Conservation (phyloP, 2,113 vertebrate genomes). For the Scopus umbretta region DNA sequence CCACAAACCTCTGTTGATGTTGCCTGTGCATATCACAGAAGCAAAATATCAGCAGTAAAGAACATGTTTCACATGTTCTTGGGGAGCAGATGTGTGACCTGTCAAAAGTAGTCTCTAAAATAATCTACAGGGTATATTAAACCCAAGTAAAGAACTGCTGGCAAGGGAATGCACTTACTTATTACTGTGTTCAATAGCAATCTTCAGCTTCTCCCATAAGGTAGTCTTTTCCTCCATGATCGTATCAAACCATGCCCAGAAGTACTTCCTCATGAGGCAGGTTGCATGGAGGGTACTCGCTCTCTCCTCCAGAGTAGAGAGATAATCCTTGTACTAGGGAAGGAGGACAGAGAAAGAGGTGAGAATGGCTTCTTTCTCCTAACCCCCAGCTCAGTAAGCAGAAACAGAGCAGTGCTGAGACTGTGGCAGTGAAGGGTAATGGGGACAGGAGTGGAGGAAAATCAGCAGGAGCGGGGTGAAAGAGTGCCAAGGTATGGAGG, state of each 20-base stretch:
- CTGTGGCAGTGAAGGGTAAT: not conserved
- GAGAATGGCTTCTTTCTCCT: not conserved
- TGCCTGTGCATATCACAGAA: not conserved
- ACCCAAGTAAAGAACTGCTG: not conserved
- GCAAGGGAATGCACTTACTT: slow-evolving; percentile 69
- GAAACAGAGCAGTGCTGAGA: not conserved
- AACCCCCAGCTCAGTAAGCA: not conserved
- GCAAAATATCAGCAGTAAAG: not conserved
- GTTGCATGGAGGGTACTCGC: slow-evolving; percentile 39
- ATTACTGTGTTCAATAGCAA: slow-evolving; percentile 74
- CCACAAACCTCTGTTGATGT: not conserved
- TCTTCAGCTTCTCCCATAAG: slow-evolving; percentile 64
- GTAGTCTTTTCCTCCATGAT: slow-evolving; percentile 63
- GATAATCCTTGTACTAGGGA: slow-evolving; percentile 65
- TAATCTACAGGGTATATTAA: not conserved
- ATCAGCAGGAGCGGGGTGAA: not conserved
- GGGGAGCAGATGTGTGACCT: not conserved
- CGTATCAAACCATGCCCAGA: slow-evolving; percentile 74
- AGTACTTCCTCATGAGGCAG: slow-evolving; percentile 72
- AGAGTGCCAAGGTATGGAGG: not conserved
- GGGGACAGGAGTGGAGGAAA: not conserved
- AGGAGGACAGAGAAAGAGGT: not conserved
- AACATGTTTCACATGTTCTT: not conserved
- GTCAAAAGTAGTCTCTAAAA: not conserved
- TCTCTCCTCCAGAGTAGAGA: slow-evolving; percentile 65